A percentile compares a stretch with the other conserved stretches of the same genome.
phyloP scores from a whole-genome alignment of 2,113 vertebrate species.

The Vulpes ferrilata region DNA sequence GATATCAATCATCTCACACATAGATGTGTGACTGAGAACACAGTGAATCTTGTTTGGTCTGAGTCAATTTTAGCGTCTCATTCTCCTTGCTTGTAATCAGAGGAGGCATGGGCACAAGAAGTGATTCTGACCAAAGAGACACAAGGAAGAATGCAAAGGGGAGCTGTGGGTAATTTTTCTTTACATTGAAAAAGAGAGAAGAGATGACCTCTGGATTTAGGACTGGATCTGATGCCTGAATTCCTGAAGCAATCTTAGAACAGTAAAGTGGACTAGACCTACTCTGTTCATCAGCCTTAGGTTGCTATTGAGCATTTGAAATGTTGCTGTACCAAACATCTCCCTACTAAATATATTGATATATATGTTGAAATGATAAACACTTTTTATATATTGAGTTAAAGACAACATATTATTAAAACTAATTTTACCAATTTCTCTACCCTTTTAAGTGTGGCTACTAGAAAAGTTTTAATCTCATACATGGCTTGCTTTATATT shows the following conservation, averaged over 20 bases:
- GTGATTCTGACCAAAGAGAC: not conserved
- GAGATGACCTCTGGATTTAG: not conserved
- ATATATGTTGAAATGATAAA: not conserved
- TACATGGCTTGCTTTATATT: not conserved
- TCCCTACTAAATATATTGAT: not conserved
- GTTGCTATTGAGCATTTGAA: not conserved
- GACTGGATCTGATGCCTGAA: not conserved
- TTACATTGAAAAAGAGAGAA: not conserved
- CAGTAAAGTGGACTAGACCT: not conserved
- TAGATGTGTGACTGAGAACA: not conserved
- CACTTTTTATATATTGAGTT: not conserved
- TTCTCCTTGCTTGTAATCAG: not conserved
- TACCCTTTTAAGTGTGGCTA: not conserved
- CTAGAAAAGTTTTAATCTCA: not conserved
- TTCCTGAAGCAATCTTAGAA: no score
- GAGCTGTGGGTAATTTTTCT: not conserved
- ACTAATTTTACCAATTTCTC: not conserved
- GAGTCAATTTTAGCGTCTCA: not conserved
- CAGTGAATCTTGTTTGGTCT: not conserved
- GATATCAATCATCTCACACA: not conserved
- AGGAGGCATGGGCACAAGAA: not conserved
- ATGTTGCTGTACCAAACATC: not conserved
- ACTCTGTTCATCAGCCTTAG: not conserved
- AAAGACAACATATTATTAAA: not conserved
- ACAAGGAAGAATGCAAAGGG: not conserved